Evolutionary conservation across 2,797 vertebrate genomes (phyloP), one percentile per base, ranked within the genome.

Genomic region (Sebastes trivittatus): DNA sequence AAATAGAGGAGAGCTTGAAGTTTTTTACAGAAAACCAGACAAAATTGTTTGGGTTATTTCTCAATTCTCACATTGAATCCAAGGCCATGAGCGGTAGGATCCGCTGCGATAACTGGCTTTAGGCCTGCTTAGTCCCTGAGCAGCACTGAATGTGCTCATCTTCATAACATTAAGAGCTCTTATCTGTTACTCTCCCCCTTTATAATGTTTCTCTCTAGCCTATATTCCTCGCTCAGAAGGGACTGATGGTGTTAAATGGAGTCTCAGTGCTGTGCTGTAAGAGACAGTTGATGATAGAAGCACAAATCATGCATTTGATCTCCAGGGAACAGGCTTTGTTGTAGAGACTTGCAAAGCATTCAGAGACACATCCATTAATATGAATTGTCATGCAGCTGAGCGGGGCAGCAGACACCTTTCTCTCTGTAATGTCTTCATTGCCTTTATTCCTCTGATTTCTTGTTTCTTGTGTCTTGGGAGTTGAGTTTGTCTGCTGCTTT

Each of bases 301-400:
- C 54, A 70, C 58, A 82, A 75, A 59, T 84, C 66, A 61, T 67
- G 70, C 63, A 52, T 76, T 70, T 4, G 6, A 49, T 89, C 79
- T 85, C 64, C 4, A 60, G 87, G 78, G 80, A 81, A n/a, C 29
- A 32, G 54, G 13, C 78, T 83, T 88, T 86, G 63, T 90, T 85
- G 79, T 65, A 20, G 42, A 78, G 78, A 77, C 74, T 79, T 90
- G 11, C 59, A 82, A 80, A 68, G 62, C 62, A 22, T 83, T 80
- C 70, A 72, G 22, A 85, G 69, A 81, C 38, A 23, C 30, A 67
- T 25, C 61, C 68, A 52, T 86, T 86, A 66, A 81, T 85, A 78
- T 77, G 61, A 80, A 69, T 75, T 68, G 71, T 78, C 69, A 81
- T 29, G 30, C 52, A 72, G 67, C 71, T 56, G 64, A 85, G 63